These are phyloP conservation scores for Rhizoglyphus robini DNA, from an alignment of 1,140 invertebrate genomes.

Conservation along the genomic window DNA sequence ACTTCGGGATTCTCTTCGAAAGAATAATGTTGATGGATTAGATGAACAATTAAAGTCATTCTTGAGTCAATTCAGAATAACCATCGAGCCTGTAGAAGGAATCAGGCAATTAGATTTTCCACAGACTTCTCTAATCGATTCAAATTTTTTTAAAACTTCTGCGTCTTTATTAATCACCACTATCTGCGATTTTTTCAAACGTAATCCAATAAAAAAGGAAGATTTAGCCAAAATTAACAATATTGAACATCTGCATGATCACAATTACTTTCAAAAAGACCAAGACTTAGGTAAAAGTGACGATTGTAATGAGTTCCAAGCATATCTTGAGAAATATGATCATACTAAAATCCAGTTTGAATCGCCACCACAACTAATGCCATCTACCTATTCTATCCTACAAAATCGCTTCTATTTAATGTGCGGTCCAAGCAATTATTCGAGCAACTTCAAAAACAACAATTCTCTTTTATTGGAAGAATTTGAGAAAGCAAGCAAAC, in stretches of 20 bases:
- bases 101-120: no score
- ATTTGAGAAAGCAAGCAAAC: background rate
- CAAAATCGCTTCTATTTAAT: slow-evolving; percentile 4
- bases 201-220: background rate
- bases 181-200: background rate
- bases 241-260: background rate
- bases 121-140: no score
- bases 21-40: background rate
- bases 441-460: background rate
- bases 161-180: no score
- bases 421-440: background rate
- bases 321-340: background rate
- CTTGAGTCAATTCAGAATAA: background rate
- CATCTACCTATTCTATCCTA: background rate
- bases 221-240: background rate
- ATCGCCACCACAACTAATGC: background rate
- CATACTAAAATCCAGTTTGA: background rate
- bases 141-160: no score
- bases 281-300: background rate
- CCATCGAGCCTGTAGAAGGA: background rate
- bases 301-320: background rate
- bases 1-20: background rate
- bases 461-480: background rate
- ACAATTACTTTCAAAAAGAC: background rate
- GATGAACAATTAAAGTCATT: background rate